Percentiles rank a stretch among this genome's conserved stretches.
phyloP scores from a whole-genome alignment of 2,113 vertebrate species.

The Sprattus sprattus region DNA sequence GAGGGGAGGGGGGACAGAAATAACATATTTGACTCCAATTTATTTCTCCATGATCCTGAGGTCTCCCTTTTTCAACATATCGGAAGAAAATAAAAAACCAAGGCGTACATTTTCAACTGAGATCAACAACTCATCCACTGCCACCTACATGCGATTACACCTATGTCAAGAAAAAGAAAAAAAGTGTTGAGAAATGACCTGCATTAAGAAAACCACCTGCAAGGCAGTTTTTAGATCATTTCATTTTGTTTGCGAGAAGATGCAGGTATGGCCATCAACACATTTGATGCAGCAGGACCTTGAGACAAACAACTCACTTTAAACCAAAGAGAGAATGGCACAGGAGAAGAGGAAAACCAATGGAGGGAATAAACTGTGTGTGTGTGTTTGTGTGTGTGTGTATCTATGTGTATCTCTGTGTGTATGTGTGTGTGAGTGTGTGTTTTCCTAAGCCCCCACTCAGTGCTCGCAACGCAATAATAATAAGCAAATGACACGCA shows the following conservation, averaged over 20 bases:
- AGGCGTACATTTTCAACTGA: background rate
- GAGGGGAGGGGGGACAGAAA: background rate
- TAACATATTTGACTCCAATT: background rate
- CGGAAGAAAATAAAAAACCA: background rate
- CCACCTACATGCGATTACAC: background rate
- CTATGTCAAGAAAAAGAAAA: background rate
- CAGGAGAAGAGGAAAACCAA: background rate
- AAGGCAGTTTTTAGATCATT: background rate
- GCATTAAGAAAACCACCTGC: background rate
- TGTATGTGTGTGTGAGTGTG: background rate
- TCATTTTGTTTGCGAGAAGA: background rate
- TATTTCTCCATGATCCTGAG: background rate
- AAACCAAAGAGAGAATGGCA: background rate
- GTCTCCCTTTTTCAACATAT: background rate
- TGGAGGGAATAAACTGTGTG: background rate
- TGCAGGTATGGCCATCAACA: background rate
- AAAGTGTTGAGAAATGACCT: background rate
- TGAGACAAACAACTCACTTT: background rate
- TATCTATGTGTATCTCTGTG: background rate
- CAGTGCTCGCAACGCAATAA: background rate
- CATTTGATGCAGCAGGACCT: background rate
- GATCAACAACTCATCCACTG: background rate
- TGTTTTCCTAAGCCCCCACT: background rate
- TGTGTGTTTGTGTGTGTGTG: constrained; percentile 23
- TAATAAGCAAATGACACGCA: constrained; percentile 16